Evolutionary conservation across 2,888 invertebrate species (phyloP).

Genomic region (Lepeophtheirus nordmannii): DNA sequence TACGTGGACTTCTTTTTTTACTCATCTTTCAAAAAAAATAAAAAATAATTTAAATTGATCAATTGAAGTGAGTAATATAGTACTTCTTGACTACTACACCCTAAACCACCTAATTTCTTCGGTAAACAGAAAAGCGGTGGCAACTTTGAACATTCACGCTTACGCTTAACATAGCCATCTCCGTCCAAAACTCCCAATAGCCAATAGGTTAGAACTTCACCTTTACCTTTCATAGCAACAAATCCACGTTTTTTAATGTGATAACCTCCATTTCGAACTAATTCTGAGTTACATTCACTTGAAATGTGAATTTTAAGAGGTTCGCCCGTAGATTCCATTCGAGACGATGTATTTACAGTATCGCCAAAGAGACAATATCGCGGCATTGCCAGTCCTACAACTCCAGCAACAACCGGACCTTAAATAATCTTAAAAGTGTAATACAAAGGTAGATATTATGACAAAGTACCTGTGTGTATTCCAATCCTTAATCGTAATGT

Average conservation of each 20-base stretch:
- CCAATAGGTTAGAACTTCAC: conserved; percentile 55
- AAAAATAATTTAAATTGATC: not conserved
- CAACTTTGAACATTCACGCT: not conserved
- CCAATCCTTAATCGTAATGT: conserved; percentile 43
- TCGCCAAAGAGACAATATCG: conserved; percentile 63
- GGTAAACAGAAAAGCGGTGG: conserved; percentile 11
- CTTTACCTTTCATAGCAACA: conserved; percentile 60
- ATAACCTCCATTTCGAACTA: conserved; percentile 55
- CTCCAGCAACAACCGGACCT: conserved; percentile 63
- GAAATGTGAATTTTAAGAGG: conserved; percentile 61
- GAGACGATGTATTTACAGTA: conserved; percentile 62
- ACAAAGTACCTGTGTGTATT: conserved; percentile 42
- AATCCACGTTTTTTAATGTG: conserved; percentile 54
- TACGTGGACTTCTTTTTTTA: conserved; percentile 14
- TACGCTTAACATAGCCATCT: not conserved
- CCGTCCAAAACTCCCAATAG: conserved; percentile 39
- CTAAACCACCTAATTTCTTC: conserved; percentile 8
- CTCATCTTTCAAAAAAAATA: not conserved
- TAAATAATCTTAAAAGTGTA: conserved; percentile 31
- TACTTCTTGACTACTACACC: too few relatives aligned
- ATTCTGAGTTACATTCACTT: conserved; percentile 48
- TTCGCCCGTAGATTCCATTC: conserved; percentile 53
- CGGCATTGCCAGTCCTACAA: conserved; percentile 67
- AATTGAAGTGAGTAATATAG: too few relatives aligned
- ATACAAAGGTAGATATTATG: not conserved